Percentiles rank a stretch among this genome's conserved stretches.
phyloP scores from a whole-genome alignment of 1,140 invertebrate species.

The Arctopsyche grandis region DNA sequence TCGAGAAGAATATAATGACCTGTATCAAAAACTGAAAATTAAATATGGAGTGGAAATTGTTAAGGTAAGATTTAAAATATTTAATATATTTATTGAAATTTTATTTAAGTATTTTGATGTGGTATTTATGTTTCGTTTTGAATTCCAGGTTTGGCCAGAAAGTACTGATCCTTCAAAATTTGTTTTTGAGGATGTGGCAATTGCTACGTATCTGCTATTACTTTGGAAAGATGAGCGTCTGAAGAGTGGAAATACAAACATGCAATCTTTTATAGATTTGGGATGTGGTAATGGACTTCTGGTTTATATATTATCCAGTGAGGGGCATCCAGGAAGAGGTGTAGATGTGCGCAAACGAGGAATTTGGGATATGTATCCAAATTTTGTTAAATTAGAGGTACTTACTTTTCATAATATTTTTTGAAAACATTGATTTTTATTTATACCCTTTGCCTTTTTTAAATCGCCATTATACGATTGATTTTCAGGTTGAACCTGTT shows the following conservation, averaged over 20 bases:
- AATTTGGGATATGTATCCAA: constrained; percentile 87
- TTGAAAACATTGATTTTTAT: constrained; percentile 17
- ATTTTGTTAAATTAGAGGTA: constrained; percentile 63
- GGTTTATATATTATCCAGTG: constrained; percentile 85
- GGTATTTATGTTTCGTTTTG: background rate
- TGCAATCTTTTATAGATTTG: constrained; percentile 88
- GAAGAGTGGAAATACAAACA: constrained; percentile 58
- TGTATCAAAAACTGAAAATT: constrained; percentile 81
- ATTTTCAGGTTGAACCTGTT: constrained; percentile 72
- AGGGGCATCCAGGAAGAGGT: constrained; percentile 88
- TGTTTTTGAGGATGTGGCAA: constrained; percentile 96
- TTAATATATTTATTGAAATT: background rate
- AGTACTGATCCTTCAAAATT: constrained; percentile 94
- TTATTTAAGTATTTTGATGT: background rate
- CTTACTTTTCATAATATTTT: background rate
- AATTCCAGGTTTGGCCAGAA: constrained; percentile 82
- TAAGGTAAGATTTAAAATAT: constrained; percentile 62
- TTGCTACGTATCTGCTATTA: constrained; percentile 90
- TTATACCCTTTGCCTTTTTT: background rate
- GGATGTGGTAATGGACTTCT: constrained; percentile 98
- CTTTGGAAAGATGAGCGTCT: constrained; percentile 73
- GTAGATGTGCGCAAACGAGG: constrained; percentile 90
- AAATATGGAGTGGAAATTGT: constrained; percentile 82
- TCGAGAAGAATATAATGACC: constrained; percentile 74
- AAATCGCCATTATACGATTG: background rate